These are phyloP conservation scores for Rallus crepitans DNA, from an alignment of 2,797 vertebrate genomes.

Conservation along the genomic window DNA sequence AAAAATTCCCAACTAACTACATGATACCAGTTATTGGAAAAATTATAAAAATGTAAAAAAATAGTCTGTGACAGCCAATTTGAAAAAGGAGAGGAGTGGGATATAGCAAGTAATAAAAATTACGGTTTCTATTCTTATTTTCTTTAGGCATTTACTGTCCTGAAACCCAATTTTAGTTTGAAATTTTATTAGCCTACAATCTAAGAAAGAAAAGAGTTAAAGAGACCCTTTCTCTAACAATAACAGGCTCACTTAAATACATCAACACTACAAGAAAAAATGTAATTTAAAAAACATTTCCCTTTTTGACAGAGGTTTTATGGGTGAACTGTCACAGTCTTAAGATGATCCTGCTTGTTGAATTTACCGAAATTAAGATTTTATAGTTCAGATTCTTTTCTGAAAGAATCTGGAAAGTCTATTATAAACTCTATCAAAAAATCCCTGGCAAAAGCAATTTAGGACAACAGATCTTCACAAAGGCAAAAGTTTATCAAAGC, in stretches of 20 bases:
- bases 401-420: neutral
- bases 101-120: neutral
- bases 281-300: neutral
- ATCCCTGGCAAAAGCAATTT: neutral
- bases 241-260: neutral
- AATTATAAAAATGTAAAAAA: neutral
- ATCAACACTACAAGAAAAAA: neutral
- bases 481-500: constrained; percentile 30
- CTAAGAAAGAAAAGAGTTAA: neutral
- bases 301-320: neutral
- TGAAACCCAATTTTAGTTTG: neutral
- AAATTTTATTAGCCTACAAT: neutral
- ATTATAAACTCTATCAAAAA: neutral
- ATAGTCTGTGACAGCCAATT: neutral
- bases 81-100: accelerated
- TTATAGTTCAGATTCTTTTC: neutral
- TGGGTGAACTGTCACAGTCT: accelerated
- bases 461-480: neutral
- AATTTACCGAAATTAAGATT: neutral
- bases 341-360: neutral
- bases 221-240: neutral
- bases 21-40: neutral
- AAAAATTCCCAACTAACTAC: neutral
- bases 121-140: neutral
- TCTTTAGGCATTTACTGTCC: neutral